Evolutionary conservation across 1,140 invertebrate species (phyloP).

Genomic region (Dendroctonus ponderosae): DNA sequence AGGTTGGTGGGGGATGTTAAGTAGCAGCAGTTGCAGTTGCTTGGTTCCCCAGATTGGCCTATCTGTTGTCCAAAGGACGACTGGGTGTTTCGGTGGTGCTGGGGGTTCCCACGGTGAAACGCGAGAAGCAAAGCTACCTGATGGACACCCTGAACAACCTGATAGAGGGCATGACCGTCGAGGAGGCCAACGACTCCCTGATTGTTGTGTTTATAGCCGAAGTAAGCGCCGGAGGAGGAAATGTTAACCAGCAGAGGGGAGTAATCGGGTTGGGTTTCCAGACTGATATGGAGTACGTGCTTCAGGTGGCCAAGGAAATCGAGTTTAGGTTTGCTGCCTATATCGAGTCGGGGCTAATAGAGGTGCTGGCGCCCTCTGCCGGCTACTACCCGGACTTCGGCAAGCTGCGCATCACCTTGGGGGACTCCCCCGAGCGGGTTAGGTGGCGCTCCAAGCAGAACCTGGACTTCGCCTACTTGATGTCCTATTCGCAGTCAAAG

Average conservation of each 20-base stretch:
- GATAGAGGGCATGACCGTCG: slow-evolving; percentile 72
- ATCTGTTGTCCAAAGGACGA: slow-evolving; percentile 71
- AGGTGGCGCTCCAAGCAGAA: slow-evolving; percentile 97
- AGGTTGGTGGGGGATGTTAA: slow-evolving; percentile 41
- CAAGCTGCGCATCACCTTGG: slow-evolving; percentile 73
- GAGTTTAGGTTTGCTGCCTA: slow-evolving; percentile 70
- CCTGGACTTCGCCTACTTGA: slow-evolving; percentile 92
- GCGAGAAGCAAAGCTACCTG: slow-evolving; percentile 87
- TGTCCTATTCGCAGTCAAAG: slow-evolving; percentile 88
- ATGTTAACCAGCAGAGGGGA: slow-evolving; percentile 2
- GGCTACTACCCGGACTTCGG: slow-evolving; percentile 89
- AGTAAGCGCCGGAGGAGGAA: slow-evolving; percentile 49
- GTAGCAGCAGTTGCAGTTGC: neutral
- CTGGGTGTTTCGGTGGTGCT: slow-evolving; percentile 78
- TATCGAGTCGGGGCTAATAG: slow-evolving; percentile 79
- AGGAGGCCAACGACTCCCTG: slow-evolving; percentile 76
- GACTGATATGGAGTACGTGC: slow-evolving; percentile 70
- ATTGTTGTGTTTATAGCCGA: slow-evolving; percentile 92
- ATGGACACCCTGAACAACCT: slow-evolving; percentile 85
- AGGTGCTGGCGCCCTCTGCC: slow-evolving; percentile 82
- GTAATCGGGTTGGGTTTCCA: slow-evolving; percentile 44
- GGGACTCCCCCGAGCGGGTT: slow-evolving; percentile 85
- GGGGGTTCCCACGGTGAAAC: slow-evolving; percentile 83
- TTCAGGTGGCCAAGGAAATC: slow-evolving; percentile 70
- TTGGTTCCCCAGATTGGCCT: slow-evolving; percentile 59